These are phyloP conservation scores for Agapornis roseicollis DNA, from an alignment of 2,113 vertebrate genomes.

Conservation along the genomic window DNA sequence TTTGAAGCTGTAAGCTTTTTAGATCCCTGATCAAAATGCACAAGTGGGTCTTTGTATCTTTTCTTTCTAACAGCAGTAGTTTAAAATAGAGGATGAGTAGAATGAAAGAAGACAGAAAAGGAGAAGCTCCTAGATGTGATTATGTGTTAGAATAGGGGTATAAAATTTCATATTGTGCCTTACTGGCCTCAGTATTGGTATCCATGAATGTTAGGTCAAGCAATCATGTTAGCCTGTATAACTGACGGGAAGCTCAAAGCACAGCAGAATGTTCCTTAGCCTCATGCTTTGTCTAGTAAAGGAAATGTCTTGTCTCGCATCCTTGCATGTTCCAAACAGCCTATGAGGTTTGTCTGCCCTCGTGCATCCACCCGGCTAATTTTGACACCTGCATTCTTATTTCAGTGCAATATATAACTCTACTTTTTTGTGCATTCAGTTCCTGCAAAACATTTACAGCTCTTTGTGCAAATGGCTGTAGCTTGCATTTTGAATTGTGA, in stretches of 20 bases:
- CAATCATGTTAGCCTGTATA: background rate
- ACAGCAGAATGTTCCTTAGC: background rate
- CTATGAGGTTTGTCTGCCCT: background rate
- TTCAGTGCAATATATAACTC: background rate
- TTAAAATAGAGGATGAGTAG: background rate
- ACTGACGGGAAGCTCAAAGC: background rate
- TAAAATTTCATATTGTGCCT: background rate
- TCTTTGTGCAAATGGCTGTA: background rate
- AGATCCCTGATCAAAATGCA: background rate
- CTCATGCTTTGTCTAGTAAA: background rate
- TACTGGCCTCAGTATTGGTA: background rate
- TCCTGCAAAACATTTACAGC: background rate
- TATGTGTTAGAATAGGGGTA: background rate
- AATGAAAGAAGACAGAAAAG: background rate
- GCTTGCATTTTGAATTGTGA: background rate
- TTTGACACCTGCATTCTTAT: background rate
- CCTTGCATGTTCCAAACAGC: background rate
- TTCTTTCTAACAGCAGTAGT: background rate
- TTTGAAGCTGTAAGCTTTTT: background rate
- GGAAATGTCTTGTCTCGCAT: background rate
- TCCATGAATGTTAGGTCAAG: background rate
- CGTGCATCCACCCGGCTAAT: background rate
- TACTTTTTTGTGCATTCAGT: background rate
- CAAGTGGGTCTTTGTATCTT: background rate
- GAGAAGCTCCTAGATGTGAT: background rate